Evolutionary conservation across 2,888 invertebrate genomes (phyloP), one percentile per base, ranked within the genome.

Genomic region (Oegoconia quadripuncta): DNA sequence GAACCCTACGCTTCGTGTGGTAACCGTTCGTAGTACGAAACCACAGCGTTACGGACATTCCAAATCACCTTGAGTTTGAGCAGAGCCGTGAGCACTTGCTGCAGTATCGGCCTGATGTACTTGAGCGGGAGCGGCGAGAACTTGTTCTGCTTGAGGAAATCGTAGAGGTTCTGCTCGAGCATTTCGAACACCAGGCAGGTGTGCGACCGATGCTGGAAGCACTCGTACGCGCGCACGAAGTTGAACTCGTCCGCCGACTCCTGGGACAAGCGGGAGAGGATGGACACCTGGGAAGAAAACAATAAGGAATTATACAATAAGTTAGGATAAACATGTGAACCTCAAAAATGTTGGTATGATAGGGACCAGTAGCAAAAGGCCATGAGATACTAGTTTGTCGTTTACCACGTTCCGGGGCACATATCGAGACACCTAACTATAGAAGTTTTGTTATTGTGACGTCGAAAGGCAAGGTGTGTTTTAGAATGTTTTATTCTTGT

Each of bases 151-250:
- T 99, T 99, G 57, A 99, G 92, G 87, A 99, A 99, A 90, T 99
- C 99, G 87, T 99, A 99, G 55, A 99, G 90, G 88, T 99, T 99
- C 90, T 99, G 99, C 76, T 99, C 99, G 64, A 99, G 92, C 98
- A 99, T 99, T 89, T 99, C 99, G 81, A 99, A 99, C 73, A 99
- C 99, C 86, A 99, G 91, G 86, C 99, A 99, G 39, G 99, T 99
- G 89, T 99, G 99, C 78, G 97, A 98, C 83, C 98, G 98, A 88
- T 99, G 99, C 89, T 98, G 97, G 89, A 99, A 99, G 89, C 99
- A 99, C 87, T 99, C 99, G 88, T 97, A 98, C 32, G 99, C 99
- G 52, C 99, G 96, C 63, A 99, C 99, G 90, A 99, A 99, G 90
- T 99, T 99, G 90, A 97, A 99, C 90, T 98, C 98, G 88, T 98